These are phyloP conservation scores for Rhogogaster chlorosoma DNA, from an alignment of 2,888 invertebrate species.

Conservation along the genomic window DNA sequence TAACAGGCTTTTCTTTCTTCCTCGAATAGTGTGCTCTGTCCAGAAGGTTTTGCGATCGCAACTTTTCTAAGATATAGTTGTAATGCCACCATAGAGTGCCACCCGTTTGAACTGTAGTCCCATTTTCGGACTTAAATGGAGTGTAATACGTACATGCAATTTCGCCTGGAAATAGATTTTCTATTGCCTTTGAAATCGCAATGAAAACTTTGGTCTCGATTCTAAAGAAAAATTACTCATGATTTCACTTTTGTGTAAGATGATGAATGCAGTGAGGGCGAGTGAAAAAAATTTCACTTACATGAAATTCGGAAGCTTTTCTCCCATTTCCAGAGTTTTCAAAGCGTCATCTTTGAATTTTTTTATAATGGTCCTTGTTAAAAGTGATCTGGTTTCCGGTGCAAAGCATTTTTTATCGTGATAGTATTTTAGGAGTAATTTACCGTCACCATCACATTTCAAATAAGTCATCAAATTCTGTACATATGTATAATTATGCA, in stretches of 20 bases:
- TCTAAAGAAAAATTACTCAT: conserved; percentile 26
- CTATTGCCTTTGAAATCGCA: conserved; percentile 34
- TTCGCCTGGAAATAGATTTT: conserved; percentile 46
- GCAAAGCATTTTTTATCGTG: conserved; percentile 17
- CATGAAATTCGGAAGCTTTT: conserved; percentile 41
- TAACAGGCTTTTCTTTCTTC: too few species aligned
- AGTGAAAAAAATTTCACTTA: conserved; percentile 40
- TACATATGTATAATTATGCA: too few species aligned
- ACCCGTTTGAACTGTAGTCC: background rate
- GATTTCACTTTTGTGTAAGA: conserved; percentile 3
- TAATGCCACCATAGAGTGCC: background rate
- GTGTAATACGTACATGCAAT: conserved; percentile 5
- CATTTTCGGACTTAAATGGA: background rate
- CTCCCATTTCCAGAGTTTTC: conserved; percentile 16
- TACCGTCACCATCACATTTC: conserved; percentile 24
- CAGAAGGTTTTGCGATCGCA: background rate
- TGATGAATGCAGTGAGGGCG: background rate
- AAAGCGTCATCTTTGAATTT: conserved; percentile 48
- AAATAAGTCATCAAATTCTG: conserved; percentile 44
- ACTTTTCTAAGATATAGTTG: background rate
- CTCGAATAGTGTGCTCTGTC: too few species aligned
- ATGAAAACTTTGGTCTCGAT: conserved; percentile 44
- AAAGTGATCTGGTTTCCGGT: conserved; percentile 23
- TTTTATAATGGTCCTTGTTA: conserved; percentile 40
- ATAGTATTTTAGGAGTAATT: conserved; percentile 28